Evolutionary conservation across 1,140 invertebrate species (phyloP), one percentile per base, ranked within the genome.

Genomic region (Habropoda laboriosa): DNA sequence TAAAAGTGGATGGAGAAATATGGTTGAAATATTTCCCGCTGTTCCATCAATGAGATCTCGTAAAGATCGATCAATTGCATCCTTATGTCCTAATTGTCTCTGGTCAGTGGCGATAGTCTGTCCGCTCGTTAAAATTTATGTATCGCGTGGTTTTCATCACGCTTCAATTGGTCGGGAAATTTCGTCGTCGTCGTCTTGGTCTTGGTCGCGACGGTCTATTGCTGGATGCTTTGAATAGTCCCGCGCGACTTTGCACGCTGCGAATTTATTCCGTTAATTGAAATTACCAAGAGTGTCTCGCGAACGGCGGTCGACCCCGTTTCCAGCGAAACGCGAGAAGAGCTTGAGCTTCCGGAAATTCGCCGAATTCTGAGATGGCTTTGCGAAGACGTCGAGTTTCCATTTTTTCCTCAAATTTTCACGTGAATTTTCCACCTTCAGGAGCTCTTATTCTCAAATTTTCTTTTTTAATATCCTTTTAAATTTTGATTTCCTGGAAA

Each of bases 191-290:
- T 5, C 0, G 7, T n/a, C 30, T 21, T 35, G 10, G 13, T 10
- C 1, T 45, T 21, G 8, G 0, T 24, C 18, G 1, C 47, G 5
- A 24, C 30, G 12, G 70, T 73, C 49, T 73, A 73, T 73, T 38
- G 57, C 42, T 1, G 30, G 24, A 49, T 38, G 32, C 57, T 55
- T 13, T 13, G 38, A 57, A 40, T 71, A 71, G 38, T 57, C n/a
- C n/a, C 53, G 24, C 47, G 64, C 47, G 21, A 67, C 40, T 30
- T 42, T 32, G 53, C 40, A 8, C 49, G 8, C 32, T 1, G 18
- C 8, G 35, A 75, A 75, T 55, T 53, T 55, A 55, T 55, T 21
- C 13, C n/a, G 42, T 73, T 75, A 55, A 75, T 55, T 66, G 49
- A 66, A 55, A 75, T 66, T 42, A 38, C 49, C 21, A 40, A 0